phyloP scores from a whole-genome alignment of 2,888 invertebrate genomes.

The Bedellia somnulentella region DNA sequence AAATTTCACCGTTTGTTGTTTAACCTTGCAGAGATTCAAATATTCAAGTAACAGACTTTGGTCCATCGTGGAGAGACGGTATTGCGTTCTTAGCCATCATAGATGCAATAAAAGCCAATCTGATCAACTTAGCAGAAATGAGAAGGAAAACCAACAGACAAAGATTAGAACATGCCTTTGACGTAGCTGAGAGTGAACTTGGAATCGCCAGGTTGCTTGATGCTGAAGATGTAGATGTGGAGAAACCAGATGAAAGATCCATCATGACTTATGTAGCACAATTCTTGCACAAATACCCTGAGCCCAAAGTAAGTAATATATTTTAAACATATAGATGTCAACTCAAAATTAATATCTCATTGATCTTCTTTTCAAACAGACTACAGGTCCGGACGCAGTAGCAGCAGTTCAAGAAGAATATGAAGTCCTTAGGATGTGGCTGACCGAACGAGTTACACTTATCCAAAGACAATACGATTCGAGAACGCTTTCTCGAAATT shows the following conservation, averaged over 20 bases:
- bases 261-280: constrained; percentile 99
- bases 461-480: constrained; percentile 77
- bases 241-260: constrained; percentile 94
- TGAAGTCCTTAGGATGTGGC: constrained; percentile 79
- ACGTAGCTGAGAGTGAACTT: constrained; percentile 86
- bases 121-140: constrained; percentile 85
- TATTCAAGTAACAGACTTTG: constrained; percentile 90
- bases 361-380: too few species aligned
- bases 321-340: too few species aligned
- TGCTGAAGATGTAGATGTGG: constrained; percentile 94
- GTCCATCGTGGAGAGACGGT: constrained; percentile 94
- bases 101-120: constrained; percentile 90
- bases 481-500: constrained; percentile 74
- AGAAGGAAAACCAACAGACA: constrained; percentile 73
- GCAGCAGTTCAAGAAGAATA: constrained; percentile 81
- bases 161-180: constrained; percentile 90
- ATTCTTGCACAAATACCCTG: constrained; percentile 93
- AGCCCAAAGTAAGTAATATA: constrained; percentile 75
- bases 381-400: constrained; percentile 71
- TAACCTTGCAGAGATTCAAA: constrained; percentile 81
- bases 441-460: constrained; percentile 74
- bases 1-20: too few species aligned
- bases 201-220: constrained; percentile 88
- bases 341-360: too few species aligned
- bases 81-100: constrained; percentile 94